Base-by-base conservation (phyloP, 2,113 vertebrate species). In the Alosa alosa region DNA sequence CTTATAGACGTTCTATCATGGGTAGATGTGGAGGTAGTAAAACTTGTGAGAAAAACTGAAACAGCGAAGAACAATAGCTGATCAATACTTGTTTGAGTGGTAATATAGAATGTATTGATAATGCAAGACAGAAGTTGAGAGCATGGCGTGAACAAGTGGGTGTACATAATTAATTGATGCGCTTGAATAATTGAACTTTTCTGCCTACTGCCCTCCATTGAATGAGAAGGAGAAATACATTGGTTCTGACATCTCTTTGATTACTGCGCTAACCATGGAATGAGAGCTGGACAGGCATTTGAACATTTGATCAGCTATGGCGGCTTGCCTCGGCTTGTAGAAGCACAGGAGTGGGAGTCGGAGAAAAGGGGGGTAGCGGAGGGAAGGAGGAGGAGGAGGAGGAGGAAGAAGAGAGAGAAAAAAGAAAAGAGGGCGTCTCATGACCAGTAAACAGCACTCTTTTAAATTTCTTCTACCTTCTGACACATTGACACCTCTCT, bases 401-500 rank as follows among this genome's bases (percentile, higher is more conserved):
- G 90, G 88, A 90, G 88, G 90, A 87, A 13, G 7, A 1, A 83
- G 85, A 89, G 82, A 86, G 89, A 82, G 68, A 86, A 90, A 87
- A 89, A 87, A 89, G 89, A 92, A 88, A 89, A 90, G 88, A 91
- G 44, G 60, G 90, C 86, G 88, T 90, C 90, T 93, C 93, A 93
- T 85, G 90, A 89, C 89, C 93, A 95, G 94, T 95, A 95, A 96
- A 95, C 94, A 96, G 93, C 90, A 85, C 91, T 94, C 93, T 96
- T 95, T 96, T 93, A 92, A 90, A 94, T 93, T 94, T 94, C 91
- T 93, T 92, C 94, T 91, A 92, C 93, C 91, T 93, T 85, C 92
- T 95, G 95, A 95, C 93, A 94, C 93, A 89, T 95, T 96, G 95
- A 95, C 94, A 95, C 93, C 91, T 92, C 93, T 93, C 94, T 94